A percentile compares a stretch with the other conserved stretches of the same genome.
Conservation (phyloP, 2,113 vertebrate species). For the Amblyopsis rosae region DNA sequence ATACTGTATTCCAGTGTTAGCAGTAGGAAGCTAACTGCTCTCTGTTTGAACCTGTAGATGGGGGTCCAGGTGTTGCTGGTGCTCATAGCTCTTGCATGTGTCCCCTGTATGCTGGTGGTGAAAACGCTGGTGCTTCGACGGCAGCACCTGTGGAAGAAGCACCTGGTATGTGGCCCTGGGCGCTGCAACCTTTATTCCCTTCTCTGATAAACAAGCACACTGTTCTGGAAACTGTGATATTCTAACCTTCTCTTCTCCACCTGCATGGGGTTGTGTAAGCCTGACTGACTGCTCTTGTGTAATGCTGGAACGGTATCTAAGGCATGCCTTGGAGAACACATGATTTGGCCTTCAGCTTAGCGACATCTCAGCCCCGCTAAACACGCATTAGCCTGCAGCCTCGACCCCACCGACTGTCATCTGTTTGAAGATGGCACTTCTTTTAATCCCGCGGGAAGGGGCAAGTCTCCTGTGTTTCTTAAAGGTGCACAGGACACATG, state of each 20-base stretch:
- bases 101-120: conserved; percentile 95
- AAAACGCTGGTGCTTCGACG: conserved; percentile 93
- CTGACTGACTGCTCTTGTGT: conserved; percentile 48
- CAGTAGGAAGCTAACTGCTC: conserved; percentile 32
- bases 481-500: no score
- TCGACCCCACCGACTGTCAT: no score
- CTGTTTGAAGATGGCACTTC: no score
- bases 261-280: conserved; percentile 45
- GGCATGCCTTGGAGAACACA: conserved; percentile 58
- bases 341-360: no score
- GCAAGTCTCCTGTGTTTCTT: no score
- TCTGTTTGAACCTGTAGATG: conserved; percentile 76
- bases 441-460: no score
- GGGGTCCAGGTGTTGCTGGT: conserved; percentile 93
- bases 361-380: no score
- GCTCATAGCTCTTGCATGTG: conserved; percentile 90
- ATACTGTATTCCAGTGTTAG: no score
- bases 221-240: conserved; percentile 43
- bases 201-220: conserved; percentile 26
- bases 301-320: conserved; percentile 60
- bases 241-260: conserved; percentile 45
- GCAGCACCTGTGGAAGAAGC: conserved; percentile 89
- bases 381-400: no score
- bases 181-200: conserved; percentile 23
- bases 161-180: conserved; percentile 84